A percentile compares a stretch with the other conserved stretches of the same genome.
phyloP scores from a whole-genome alignment of 2,888 invertebrate genomes.

The Cerastoderma edule region DNA sequence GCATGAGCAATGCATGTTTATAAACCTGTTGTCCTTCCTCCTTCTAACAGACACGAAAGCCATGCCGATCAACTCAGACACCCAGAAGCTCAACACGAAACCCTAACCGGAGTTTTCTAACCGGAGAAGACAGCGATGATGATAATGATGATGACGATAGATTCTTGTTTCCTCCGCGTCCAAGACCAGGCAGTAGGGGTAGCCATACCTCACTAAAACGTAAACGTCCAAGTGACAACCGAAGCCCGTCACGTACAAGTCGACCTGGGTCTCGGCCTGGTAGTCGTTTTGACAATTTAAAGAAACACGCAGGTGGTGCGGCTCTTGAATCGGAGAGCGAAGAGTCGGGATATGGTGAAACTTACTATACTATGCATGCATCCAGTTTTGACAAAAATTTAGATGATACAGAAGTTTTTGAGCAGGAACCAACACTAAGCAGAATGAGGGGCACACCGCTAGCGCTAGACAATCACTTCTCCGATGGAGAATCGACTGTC shows the following conservation, averaged over 20 bases:
- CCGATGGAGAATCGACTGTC: constrained; percentile 75
- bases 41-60: constrained; percentile 69
- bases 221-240: constrained; percentile 45
- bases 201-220: constrained; percentile 62
- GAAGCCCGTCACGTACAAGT: constrained; percentile 45
- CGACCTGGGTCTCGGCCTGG: constrained; percentile 54
- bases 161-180: constrained; percentile 60
- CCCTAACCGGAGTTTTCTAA: constrained; percentile 61
- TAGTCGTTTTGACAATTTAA: constrained; percentile 59
- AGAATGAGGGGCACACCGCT: constrained; percentile 70
- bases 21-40: constrained; percentile 56
- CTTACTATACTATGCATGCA: constrained; percentile 79
- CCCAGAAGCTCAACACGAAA: constrained; percentile 64
- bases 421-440: constrained; percentile 62
- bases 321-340: constrained; percentile 78
- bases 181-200: constrained; percentile 57
- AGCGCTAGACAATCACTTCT: constrained; percentile 69
- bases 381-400: constrained; percentile 79
- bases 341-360: constrained; percentile 80
- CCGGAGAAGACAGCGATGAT: constrained; percentile 66
- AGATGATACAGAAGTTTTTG: constrained; percentile 73
- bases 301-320: constrained; percentile 67
- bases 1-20: constrained; percentile 33
- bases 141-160: constrained; percentile 61
- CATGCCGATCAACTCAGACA: constrained; percentile 78